phyloP scores from a whole-genome alignment of 1,140 invertebrate genomes.

The Pinna nobilis region DNA sequence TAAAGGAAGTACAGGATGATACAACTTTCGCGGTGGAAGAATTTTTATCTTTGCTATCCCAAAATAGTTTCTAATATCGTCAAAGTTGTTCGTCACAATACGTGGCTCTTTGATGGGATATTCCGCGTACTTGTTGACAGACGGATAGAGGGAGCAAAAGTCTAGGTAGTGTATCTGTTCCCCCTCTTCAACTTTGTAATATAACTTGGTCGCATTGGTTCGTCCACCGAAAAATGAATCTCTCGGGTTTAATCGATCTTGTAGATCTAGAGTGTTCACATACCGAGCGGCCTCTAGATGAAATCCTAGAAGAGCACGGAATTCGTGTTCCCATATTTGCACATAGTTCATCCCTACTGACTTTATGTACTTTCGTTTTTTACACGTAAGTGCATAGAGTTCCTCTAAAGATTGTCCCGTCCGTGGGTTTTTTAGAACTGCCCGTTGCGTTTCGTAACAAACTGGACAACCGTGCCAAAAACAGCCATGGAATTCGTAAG shows the following conservation, averaged over 20 bases:
- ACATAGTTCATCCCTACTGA: slow-evolving; percentile 33
- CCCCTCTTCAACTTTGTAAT: slow-evolving; percentile 48
- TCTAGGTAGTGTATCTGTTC: slow-evolving; percentile 72
- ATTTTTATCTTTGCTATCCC: slow-evolving; percentile 56
- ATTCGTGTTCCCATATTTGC: slow-evolving; percentile 52
- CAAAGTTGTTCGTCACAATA: slow-evolving; percentile 61
- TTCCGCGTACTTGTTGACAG: slow-evolving; percentile 47
- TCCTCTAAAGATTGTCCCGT: slow-evolving; percentile 37
- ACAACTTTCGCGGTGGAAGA: slow-evolving; percentile 44
- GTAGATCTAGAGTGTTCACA: slow-evolving; percentile 28
- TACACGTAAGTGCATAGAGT: slow-evolving; percentile 27
- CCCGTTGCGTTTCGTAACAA: slow-evolving; percentile 36
- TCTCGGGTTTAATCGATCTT: slow-evolving; percentile 42
- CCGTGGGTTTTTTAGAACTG: not conserved
- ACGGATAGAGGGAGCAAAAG: slow-evolving; percentile 69
- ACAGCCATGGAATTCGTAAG: slow-evolving; percentile 53
- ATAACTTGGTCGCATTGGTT: slow-evolving; percentile 63
- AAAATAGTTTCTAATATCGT: slow-evolving; percentile 43
- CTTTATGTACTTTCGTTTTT: slow-evolving; percentile 28
- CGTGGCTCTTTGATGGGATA: slow-evolving; percentile 71
- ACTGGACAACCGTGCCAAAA: slow-evolving; percentile 51
- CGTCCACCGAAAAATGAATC: slow-evolving; percentile 71
- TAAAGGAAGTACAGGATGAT: slow-evolving; percentile 35
- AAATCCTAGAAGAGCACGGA: slow-evolving; percentile 27
- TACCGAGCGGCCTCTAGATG: slow-evolving; percentile 18